These are phyloP conservation scores for Sycon ciliatum DNA, from an alignment of 37 sponge, comb jelly and placozoan genomes.

Conservation along the genomic window DNA sequence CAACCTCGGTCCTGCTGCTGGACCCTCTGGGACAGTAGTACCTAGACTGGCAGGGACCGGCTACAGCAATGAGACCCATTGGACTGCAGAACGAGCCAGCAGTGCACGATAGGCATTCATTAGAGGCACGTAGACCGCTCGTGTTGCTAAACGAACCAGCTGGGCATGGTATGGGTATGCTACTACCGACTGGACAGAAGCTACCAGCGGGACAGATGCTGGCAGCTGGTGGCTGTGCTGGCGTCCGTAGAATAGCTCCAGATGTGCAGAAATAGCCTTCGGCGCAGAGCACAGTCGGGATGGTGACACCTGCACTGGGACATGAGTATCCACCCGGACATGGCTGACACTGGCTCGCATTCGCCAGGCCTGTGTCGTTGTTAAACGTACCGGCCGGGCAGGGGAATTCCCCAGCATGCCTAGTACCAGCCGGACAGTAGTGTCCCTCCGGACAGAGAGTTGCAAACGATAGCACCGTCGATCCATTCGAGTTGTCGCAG, in stretches of 20 bases:
- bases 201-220: constrained; percentile 18
- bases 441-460: constrained; percentile 12
- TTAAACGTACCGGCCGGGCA: constrained; percentile 31
- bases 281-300: background rate
- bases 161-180: constrained; percentile 11
- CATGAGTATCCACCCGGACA: constrained; percentile 22
- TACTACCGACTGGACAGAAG: constrained; percentile 17
- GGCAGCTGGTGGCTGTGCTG: background rate
- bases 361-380: background rate
- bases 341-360: constrained; percentile 16
- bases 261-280: constrained; percentile 15
- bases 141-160: constrained; percentile 1
- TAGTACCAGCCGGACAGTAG: constrained; percentile 29
- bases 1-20: background rate
- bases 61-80: background rate
- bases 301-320: background rate
- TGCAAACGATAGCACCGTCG: background rate
- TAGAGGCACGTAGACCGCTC: background rate
- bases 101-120: constrained; percentile 20
- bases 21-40: constrained; percentile 17
- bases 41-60: background rate
- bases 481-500: constrained; percentile 15
- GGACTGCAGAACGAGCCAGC: constrained; percentile 20
- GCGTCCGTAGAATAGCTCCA: background rate
- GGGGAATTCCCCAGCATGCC: background rate